Conservation (phyloP, 92 coral and sea anemone species). For the Zoanthus sansibaricus region DNA sequence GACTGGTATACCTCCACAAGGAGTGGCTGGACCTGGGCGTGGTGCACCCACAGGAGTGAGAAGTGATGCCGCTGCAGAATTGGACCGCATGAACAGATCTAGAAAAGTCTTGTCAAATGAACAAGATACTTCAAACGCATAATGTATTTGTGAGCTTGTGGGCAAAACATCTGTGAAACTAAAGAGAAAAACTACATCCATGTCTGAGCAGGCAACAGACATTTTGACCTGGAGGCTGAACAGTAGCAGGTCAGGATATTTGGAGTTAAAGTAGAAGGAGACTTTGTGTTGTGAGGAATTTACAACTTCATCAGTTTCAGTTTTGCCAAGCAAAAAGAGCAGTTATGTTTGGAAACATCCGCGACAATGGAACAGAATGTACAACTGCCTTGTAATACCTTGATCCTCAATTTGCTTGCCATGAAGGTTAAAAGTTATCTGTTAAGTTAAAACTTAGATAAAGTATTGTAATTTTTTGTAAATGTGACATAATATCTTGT, state of each 20-base stretch:
- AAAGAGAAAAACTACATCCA: neutral
- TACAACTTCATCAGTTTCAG: neutral
- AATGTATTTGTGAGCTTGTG: neutral
- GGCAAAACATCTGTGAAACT: neutral
- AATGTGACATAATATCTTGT: neutral
- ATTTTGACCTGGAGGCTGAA: neutral
- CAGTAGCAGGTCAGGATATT: slow-evolving; percentile 20
- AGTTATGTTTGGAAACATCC: slow-evolving; percentile 7
- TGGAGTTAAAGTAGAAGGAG: slow-evolving; percentile 1
- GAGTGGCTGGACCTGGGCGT: slow-evolving; percentile 65
- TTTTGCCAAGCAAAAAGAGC: slow-evolving; percentile 20
- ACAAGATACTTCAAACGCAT: slow-evolving; percentile 30
- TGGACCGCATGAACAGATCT: slow-evolving; percentile 95
- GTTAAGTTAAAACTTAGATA: slow-evolving; percentile 25
- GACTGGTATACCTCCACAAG: slow-evolving; percentile 62
- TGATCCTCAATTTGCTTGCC: neutral
- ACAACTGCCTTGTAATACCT: neutral
- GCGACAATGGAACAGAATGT: neutral
- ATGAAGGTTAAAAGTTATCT: slow-evolving; percentile 4
- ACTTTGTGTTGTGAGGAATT: neutral
- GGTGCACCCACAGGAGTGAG: slow-evolving; percentile 77
- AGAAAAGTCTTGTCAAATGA: slow-evolving; percentile 76
- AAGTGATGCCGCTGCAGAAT: slow-evolving; percentile 96
- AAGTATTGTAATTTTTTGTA: slow-evolving; percentile 12
- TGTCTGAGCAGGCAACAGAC: neutral